These are phyloP conservation scores for Parambassis ranga DNA, from an alignment of 2,797 vertebrate species.

Conservation along the genomic window DNA sequence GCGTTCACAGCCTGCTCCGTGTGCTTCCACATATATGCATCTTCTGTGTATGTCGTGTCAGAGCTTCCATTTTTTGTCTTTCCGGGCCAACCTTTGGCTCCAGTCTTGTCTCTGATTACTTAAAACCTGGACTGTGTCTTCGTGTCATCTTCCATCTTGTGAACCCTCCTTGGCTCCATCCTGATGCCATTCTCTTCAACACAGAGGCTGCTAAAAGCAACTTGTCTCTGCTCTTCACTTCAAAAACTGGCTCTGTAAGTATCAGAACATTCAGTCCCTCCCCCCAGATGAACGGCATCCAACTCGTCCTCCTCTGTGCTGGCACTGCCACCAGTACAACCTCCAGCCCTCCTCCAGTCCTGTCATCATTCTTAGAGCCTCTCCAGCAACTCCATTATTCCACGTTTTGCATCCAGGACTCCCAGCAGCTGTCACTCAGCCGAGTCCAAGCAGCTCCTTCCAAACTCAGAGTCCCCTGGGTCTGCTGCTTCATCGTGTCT, in stretches of 20 bases:
- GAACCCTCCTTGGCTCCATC: too few relatives aligned
- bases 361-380: constrained; percentile 15
- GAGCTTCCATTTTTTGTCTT: too few relatives aligned
- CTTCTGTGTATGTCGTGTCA: too few relatives aligned
- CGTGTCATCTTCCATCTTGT: background rate
- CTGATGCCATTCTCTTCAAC: background rate
- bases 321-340: background rate
- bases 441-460: constrained; percentile 28
- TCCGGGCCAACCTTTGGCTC: background rate
- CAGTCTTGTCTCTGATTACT: background rate
- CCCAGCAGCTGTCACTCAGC: constrained; percentile 54
- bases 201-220: too few relatives aligned
- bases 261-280: background rate
- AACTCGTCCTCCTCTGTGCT: background rate
- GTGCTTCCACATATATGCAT: too few relatives aligned
- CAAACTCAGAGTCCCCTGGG: constrained; percentile 19
- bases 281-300: constrained; percentile 8
- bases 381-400: constrained; percentile 28
- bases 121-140: background rate
- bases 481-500: constrained; percentile 28
- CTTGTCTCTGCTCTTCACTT: background rate
- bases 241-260: background rate
- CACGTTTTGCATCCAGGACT: constrained; percentile 42
- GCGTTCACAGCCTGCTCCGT: too few relatives aligned
- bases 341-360: background rate